phyloP scores from a whole-genome alignment of 2,113 vertebrate species.

The Mastomys coucha region DNA sequence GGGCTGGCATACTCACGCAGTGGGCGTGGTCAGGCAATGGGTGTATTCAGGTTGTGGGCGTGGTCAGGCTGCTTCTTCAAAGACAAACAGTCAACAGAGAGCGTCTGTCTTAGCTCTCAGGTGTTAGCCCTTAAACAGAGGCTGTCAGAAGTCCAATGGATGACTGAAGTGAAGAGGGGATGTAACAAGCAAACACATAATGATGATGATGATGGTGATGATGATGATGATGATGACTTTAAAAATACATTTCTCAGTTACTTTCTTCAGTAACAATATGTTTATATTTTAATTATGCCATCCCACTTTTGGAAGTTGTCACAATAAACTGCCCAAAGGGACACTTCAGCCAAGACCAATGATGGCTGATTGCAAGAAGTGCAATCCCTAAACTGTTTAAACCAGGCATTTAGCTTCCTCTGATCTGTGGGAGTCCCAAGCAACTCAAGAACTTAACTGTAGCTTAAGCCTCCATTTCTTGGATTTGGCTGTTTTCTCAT shows the following conservation, averaged over 20 bases:
- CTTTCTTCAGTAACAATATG: neutral
- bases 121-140: too few species aligned
- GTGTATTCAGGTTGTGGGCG: too few species aligned
- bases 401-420: neutral
- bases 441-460: neutral
- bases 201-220: too few species aligned
- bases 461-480: neutral
- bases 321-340: neutral
- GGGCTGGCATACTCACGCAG: too few species aligned
- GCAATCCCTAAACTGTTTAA: neutral
- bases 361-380: neutral
- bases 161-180: too few species aligned
- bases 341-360: too few species aligned
- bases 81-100: too few species aligned
- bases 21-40: too few species aligned
- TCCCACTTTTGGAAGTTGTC: neutral
- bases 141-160: too few species aligned
- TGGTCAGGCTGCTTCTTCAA: too few species aligned
- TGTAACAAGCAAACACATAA: too few species aligned
- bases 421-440: neutral
- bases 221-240: neutral
- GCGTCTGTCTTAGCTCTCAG: too few species aligned
- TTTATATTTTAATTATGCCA: neutral
- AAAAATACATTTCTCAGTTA: neutral
- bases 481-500: neutral